A percentile compares a stretch with the other conserved stretches of the same genome.
phyloP scores from a whole-genome alignment of 1,140 invertebrate species.

The Cephus cinctus region DNA sequence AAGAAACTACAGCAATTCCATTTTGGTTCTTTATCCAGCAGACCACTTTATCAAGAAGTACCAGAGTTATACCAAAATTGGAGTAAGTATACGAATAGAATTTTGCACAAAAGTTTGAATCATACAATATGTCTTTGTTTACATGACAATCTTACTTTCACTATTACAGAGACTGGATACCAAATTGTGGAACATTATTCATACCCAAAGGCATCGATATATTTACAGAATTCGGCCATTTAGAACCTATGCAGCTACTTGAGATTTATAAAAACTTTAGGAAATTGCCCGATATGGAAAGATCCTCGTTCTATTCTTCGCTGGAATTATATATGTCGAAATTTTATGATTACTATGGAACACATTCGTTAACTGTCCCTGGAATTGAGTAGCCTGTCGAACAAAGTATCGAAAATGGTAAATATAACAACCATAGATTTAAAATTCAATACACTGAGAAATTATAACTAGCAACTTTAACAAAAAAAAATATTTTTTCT shows the following conservation, averaged over 20 bases:
- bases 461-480: too few species aligned
- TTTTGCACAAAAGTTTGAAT: slow-evolving; percentile 5
- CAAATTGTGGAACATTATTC: slow-evolving; percentile 51
- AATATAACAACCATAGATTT: too few species aligned
- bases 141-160: slow-evolving; percentile 7
- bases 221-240: slow-evolving; percentile 50
- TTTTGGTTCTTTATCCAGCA: slow-evolving; percentile 49
- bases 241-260: slow-evolving; percentile 40
- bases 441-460: too few species aligned
- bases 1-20: slow-evolving; percentile 24
- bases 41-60: slow-evolving; percentile 22
- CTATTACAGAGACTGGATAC: slow-evolving; percentile 46
- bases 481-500: too few species aligned
- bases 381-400: slow-evolving; percentile 2
- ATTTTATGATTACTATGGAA: not conserved
- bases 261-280: slow-evolving; percentile 46
- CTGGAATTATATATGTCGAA: not conserved
- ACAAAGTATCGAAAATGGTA: slow-evolving; percentile 3
- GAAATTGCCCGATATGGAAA: slow-evolving; percentile 49
- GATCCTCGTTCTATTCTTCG: not conserved
- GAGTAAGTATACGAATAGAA: slow-evolving; percentile 40
- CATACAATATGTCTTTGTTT: not conserved
- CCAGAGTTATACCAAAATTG: slow-evolving; percentile 41
- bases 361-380: not conserved
- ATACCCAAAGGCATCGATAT: slow-evolving; percentile 47